Percentiles rank a stretch among this genome's conserved stretches.
phyloP scores from a whole-genome alignment of 1,140 invertebrate species.

The Artemia franciscana region DNA sequence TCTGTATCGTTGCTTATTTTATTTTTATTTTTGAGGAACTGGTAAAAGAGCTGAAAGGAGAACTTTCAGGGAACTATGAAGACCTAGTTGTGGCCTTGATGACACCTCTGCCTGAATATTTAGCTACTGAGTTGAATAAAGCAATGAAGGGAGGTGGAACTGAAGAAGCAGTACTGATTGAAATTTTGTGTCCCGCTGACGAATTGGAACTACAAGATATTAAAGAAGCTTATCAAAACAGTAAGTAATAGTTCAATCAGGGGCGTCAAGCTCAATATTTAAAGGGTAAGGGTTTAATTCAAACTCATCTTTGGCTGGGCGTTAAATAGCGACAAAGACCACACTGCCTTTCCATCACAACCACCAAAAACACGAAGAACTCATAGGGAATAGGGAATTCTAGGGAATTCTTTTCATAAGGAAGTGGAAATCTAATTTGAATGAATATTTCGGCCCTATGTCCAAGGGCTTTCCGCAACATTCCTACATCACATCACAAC shows the following conservation, averaged over 20 bases:
- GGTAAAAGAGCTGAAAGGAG: constrained; percentile 66
- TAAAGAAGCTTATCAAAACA: background rate
- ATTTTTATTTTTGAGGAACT: constrained; percentile 38
- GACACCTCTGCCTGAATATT: constrained; percentile 61
- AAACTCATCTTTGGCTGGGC: too few species aligned
- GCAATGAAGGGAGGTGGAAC: constrained; percentile 62
- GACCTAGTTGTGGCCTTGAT: constrained; percentile 63
- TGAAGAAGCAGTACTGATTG: constrained; percentile 21
- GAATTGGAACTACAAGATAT: background rate
- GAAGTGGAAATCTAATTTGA: too few species aligned
- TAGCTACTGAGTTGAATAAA: constrained; percentile 60
- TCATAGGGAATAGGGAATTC: too few species aligned
- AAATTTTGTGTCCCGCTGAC: background rate
- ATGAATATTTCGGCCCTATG: too few species aligned
- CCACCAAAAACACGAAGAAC: too few species aligned
- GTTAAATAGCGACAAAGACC: too few species aligned
- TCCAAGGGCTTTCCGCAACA: too few species aligned
- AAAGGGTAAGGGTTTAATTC: too few species aligned
- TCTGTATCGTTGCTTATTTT: background rate
- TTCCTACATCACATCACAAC: too few species aligned
- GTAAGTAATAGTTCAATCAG: background rate
- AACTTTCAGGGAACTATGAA: constrained; percentile 73
- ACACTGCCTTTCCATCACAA: too few species aligned
- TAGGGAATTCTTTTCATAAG: too few species aligned
- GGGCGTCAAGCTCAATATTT: too few species aligned